Percentiles rank a stretch among this genome's conserved stretches.
Conservation (phyloP, 2,113 vertebrate species). For the Haplochromis vanheusdeni region DNA sequence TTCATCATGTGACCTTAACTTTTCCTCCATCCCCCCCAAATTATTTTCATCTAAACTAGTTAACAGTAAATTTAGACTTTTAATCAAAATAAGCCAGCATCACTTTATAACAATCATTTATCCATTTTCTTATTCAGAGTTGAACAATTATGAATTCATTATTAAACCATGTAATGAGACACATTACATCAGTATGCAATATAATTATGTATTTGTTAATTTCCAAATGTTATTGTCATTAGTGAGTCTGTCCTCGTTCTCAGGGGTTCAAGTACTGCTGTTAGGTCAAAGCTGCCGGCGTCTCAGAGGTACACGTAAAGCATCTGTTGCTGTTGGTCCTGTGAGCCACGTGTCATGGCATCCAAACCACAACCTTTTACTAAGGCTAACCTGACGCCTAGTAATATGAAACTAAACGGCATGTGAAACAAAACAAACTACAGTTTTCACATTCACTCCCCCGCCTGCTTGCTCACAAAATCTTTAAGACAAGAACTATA, state of each 20-base stretch:
- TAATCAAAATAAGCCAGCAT: not conserved
- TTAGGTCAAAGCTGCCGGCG: not conserved
- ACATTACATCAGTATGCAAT: not conserved
- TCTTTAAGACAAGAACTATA: not conserved
- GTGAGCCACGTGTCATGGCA: rapidly evolving
- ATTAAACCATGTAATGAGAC: not conserved
- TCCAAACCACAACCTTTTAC: not conserved
- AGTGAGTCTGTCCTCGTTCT: not conserved
- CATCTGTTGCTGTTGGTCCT: rapidly evolving
- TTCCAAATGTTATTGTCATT: not conserved
- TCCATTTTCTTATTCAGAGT: not conserved
- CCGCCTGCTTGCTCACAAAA: rapidly evolving
- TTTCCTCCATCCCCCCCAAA: not conserved
- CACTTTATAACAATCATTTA: not conserved
- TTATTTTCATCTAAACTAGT: not conserved
- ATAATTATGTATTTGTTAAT: not conserved
- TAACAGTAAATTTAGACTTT: not conserved
- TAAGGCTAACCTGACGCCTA: not conserved
- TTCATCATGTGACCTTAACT: not conserved
- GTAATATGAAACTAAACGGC: not conserved
- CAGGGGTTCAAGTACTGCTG: rapidly evolving
- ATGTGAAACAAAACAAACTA: not conserved
- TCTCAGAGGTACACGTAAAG: not conserved
- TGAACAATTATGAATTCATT: not conserved
- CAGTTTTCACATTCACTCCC: not conserved